Conservation (phyloP, 2,797 vertebrate species). For the Atherinosoma microstoma region DNA sequence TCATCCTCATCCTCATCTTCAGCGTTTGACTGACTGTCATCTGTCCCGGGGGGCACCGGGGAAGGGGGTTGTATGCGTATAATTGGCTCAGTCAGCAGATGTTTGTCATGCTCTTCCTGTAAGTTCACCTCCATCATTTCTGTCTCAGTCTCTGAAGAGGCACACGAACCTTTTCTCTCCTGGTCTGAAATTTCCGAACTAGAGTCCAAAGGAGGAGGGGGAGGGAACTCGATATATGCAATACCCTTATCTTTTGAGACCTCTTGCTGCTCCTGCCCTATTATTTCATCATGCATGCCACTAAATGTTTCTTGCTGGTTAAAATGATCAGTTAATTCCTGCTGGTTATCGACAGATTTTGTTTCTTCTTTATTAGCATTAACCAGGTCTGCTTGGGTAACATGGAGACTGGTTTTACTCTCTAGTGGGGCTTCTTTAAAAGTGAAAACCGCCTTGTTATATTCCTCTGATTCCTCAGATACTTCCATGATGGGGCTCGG, state of each 20-base stretch:
- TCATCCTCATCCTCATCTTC: slow-evolving; percentile 70
- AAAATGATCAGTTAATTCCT: slow-evolving; percentile 41
- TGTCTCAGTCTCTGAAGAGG: slow-evolving; percentile 91
- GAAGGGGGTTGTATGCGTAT: slow-evolving; percentile 97
- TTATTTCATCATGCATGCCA: slow-evolving; percentile 33
- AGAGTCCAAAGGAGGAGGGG: slow-evolving; percentile 95
- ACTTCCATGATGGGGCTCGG: slow-evolving; percentile 97
- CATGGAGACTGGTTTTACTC: slow-evolving; percentile 56
- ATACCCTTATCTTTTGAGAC: slow-evolving; percentile 91
- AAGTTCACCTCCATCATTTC: slow-evolving; percentile 97
- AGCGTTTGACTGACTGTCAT: slow-evolving; percentile 90
- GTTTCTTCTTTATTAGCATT: slow-evolving; percentile 83
- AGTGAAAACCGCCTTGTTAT: slow-evolving; percentile 84
- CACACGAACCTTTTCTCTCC: slow-evolving; percentile 86
- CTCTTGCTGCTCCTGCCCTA: slow-evolving; percentile 77
- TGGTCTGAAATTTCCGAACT: slow-evolving; percentile 88
- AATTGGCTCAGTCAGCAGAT: slow-evolving; percentile 91
- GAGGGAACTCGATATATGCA: slow-evolving; percentile 98
- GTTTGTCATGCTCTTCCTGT: slow-evolving; percentile 93
- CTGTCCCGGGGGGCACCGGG: slow-evolving; percentile 87
- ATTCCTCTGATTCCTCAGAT: slow-evolving; percentile 94
- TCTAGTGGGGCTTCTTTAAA: slow-evolving; percentile 83
- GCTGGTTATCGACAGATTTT: slow-evolving; percentile 58
- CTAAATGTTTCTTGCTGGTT: slow-evolving; percentile 49
- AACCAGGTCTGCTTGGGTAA: slow-evolving; percentile 64